Evolutionary conservation across 1,140 invertebrate genomes (phyloP), one percentile per base, ranked within the genome.

Genomic region (Aphaenogaster floridana): DNA sequence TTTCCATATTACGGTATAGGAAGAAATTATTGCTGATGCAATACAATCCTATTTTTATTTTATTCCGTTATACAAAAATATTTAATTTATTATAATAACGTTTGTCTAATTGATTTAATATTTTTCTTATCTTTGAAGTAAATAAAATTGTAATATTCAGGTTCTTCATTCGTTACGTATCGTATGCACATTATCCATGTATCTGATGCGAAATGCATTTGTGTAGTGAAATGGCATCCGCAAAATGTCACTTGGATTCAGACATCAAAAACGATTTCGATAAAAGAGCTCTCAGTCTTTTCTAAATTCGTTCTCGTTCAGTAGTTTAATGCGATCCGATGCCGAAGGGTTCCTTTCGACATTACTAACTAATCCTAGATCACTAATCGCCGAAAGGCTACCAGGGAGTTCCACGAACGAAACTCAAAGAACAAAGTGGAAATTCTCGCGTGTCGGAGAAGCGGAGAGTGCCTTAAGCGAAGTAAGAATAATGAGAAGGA

Each of bases 351-450:
- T 1, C 15, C 79, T 71, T 71, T 45, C 64, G 50, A 81, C 69
- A 84, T 84, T 84, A 74, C 80, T 74, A 76, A 74, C 80, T 84
- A 76, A 76, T 84, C 54, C 80, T 34, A 84, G 80, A 74, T 84
- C 80, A 39, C 68, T 74, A 72, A 84, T 84, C 80, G 80, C 80
- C 80, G 80, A 84, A 84, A 72, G 80, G 69, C 80, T 84, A 72
- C 71, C 45, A 50, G 80, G 15, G 42, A 84, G 76, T 76, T 84
- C 45, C n/a, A 63, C 42, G 54, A 48, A 45, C 13, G 21, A 81
- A 71, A 81, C 54, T 84, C 69, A 74, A 84, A 74, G 80, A 74
- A 45, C 69, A 74, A 83, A 83, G 80, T 74, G 42, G 17, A 84
- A 74, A 74, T 74, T 39, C 64, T 81, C 68, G 79, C 68, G 66